These are phyloP conservation scores for Colistium nudipinnis DNA, from an alignment of 2,113 vertebrate species.

Conservation along the genomic window DNA sequence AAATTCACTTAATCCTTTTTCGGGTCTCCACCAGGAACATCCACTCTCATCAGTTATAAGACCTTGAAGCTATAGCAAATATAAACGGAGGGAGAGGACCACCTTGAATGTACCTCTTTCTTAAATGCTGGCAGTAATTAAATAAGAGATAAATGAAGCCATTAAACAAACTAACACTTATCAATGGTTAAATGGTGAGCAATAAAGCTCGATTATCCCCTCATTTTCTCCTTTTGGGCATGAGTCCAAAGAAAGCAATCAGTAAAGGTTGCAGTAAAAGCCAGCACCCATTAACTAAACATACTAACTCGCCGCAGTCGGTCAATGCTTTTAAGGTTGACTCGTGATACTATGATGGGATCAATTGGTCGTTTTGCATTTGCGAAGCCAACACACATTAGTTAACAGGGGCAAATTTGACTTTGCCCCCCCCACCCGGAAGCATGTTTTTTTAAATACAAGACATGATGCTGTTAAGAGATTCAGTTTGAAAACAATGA, in stretches of 20 bases:
- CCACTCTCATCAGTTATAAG: not conserved
- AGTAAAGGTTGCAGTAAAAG: constrained; percentile 57
- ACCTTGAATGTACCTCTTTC: constrained; percentile 15
- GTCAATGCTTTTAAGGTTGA: constrained; percentile 35
- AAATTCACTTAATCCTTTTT: not conserved
- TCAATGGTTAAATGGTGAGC: constrained; percentile 54
- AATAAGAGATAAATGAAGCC: constrained; percentile 53
- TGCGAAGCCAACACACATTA: not conserved
- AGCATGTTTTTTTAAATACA: not conserved
- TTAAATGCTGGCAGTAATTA: constrained; percentile 53
- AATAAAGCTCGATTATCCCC: constrained; percentile 59
- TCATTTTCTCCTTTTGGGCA: constrained; percentile 55
- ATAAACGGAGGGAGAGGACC: constrained; percentile 2
- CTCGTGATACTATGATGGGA: not conserved
- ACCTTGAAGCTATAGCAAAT: not conserved
- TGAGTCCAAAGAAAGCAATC: constrained; percentile 60
- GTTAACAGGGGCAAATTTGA: not conserved
- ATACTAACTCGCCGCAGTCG: constrained; percentile 16
- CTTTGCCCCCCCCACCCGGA: not conserved
- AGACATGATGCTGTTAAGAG: too few relatives aligned
- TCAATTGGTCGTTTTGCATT: not conserved
- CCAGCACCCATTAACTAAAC: constrained; percentile 42
- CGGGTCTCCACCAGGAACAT: not conserved
- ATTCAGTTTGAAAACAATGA: not conserved
- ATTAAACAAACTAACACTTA: constrained; percentile 67